phyloP scores from a whole-genome alignment of 1,140 invertebrate species.

The Diorhabda sublineata region DNA sequence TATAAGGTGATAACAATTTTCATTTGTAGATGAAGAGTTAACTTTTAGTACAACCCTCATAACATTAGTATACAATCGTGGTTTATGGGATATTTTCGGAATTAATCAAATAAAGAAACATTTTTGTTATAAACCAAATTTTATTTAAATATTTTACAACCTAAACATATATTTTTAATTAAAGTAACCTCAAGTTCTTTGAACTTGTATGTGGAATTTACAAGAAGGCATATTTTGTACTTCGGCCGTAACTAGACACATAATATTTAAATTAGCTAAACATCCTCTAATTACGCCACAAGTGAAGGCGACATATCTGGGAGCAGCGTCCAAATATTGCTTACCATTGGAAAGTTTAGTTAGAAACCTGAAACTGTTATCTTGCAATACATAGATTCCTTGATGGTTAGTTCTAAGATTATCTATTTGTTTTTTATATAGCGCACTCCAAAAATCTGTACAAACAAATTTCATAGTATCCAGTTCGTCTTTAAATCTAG shows the following conservation, averaged over 20 bases:
- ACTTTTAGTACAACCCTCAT: too few relatives aligned
- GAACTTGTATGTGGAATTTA: slow-evolving; percentile 90
- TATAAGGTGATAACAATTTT: too few relatives aligned
- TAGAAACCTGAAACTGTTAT: slow-evolving; percentile 90
- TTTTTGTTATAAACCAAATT: too few relatives aligned
- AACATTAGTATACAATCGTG: too few relatives aligned
- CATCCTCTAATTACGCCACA: slow-evolving; percentile 94
- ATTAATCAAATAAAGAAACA: too few relatives aligned
- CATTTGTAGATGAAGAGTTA: too few relatives aligned
- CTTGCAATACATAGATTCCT: slow-evolving; percentile 96
- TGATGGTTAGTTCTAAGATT: slow-evolving; percentile 98
- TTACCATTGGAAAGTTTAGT: slow-evolving; percentile 81
- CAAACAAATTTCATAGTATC: slow-evolving; percentile 99
- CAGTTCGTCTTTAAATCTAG: slow-evolving; percentile 94
- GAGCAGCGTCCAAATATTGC: slow-evolving; percentile 88
- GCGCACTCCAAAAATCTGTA: slow-evolving; percentile 95
- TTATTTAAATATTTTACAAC: neutral
- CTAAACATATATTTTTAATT: neutral
- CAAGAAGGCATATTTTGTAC: slow-evolving; percentile 88
- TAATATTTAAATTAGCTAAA: slow-evolving; percentile 89
- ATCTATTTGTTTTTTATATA: slow-evolving; percentile 98
- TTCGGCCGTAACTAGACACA: slow-evolving; percentile 91
- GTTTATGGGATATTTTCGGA: too few relatives aligned
- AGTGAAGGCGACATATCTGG: slow-evolving; percentile 91
- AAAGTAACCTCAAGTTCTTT: slow-evolving; percentile 51